A percentile compares a stretch with the other conserved stretches of the same genome.
Conservation (phyloP, 2,888 invertebrate species). For the Hermaeophaga mercurialis region DNA sequence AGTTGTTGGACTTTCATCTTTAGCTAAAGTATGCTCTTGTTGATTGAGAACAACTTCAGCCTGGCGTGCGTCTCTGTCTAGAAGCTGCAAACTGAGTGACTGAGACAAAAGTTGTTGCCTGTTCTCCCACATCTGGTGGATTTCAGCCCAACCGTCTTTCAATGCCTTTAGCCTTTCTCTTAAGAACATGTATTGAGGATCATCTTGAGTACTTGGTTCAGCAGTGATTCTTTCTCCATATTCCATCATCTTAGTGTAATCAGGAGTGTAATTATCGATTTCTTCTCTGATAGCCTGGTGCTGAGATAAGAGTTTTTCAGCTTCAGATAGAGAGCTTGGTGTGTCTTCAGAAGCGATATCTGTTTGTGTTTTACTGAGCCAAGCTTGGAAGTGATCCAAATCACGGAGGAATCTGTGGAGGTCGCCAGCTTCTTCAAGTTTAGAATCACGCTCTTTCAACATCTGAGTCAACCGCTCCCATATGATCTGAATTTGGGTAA, state of each 20-base stretch:
- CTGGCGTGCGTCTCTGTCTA: constrained; percentile 96
- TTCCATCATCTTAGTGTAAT: constrained; percentile 97
- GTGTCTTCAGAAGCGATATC: constrained; percentile 97
- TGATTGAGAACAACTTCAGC: constrained; percentile 97
- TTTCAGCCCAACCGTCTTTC: constrained; percentile 98
- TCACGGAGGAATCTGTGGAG: constrained; percentile 97
- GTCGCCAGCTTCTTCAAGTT: constrained; percentile 98
- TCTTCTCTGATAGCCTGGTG: constrained; percentile 99
- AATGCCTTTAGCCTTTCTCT: constrained; percentile 96
- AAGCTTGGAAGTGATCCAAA: constrained; percentile 97
- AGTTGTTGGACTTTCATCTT: constrained; percentile 92
- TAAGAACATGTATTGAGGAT: constrained; percentile 99
- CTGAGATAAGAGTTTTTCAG: constrained; percentile 94
- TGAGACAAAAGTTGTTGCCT: constrained; percentile 92
- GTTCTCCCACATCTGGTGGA: constrained; percentile 99
- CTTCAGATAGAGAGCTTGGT: constrained; percentile 91
- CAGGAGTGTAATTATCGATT: constrained; percentile 98
- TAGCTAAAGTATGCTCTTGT: constrained; percentile 96
- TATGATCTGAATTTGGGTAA: constrained; percentile 82
- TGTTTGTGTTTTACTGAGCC: constrained; percentile 96
- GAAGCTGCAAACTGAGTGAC: constrained; percentile 92
- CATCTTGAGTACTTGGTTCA: constrained; percentile 85
- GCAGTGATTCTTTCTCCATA: constrained; percentile 95
- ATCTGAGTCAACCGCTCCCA: constrained; percentile 96
- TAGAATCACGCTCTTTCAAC: constrained; percentile 97